These are phyloP conservation scores for Mimachlamys varia DNA, from an alignment of 2,888 invertebrate species.

Conservation along the genomic window DNA sequence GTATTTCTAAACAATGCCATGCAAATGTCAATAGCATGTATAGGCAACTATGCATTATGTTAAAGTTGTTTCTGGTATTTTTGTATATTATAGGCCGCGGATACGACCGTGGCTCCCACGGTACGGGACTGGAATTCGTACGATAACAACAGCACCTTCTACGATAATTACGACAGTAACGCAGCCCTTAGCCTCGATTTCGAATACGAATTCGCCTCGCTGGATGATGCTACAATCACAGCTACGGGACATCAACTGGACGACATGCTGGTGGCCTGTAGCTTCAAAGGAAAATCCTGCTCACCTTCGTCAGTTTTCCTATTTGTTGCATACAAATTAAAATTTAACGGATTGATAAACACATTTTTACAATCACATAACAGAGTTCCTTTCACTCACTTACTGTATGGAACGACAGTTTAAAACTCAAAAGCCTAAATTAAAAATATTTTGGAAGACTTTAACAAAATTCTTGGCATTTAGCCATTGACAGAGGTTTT, in stretches of 20 bases:
- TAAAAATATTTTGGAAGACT: too few relatives aligned
- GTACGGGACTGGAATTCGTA: background rate
- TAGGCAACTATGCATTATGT: too few relatives aligned
- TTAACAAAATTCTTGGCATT: too few relatives aligned
- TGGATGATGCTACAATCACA: background rate
- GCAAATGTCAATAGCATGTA: too few relatives aligned
- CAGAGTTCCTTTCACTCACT: too few relatives aligned
- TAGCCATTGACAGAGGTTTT: too few relatives aligned
- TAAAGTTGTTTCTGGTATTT: too few relatives aligned
- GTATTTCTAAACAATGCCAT: too few relatives aligned
- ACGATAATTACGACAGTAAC: background rate
- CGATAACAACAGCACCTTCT: background rate
- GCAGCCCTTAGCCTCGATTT: background rate
- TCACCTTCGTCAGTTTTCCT: background rate
- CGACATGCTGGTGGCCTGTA: background rate
- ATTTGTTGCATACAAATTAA: background rate
- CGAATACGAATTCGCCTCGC: background rate
- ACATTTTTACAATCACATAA: too few relatives aligned
- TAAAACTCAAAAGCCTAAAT: too few relatives aligned
- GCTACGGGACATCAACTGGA: background rate
- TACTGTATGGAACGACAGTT: too few relatives aligned
- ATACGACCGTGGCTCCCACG: background rate
- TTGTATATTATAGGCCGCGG: background rate
- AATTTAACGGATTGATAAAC: too few relatives aligned
- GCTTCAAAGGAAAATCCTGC: background rate